phyloP scores from a whole-genome alignment of 2,113 vertebrate species.

The Aplodontia rufa region DNA sequence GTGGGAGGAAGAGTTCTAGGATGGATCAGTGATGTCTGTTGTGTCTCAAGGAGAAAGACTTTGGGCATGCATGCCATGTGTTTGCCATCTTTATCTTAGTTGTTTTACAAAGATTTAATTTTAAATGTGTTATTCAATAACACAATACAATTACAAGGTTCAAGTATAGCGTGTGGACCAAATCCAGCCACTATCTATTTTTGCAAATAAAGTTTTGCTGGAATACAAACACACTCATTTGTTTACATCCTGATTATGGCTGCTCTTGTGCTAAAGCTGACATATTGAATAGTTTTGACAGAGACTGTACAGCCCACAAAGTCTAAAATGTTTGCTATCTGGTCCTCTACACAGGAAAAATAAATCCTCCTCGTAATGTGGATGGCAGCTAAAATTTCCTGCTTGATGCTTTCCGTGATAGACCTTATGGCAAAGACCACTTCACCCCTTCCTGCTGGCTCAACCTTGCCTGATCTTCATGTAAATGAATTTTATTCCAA shows the following conservation, averaged over 20 bases:
- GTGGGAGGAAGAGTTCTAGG: neutral
- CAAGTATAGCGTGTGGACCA: neutral
- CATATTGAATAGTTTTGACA: neutral
- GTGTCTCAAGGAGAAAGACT: neutral
- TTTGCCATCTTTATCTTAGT: neutral
- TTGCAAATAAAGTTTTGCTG: slow-evolving; percentile 47
- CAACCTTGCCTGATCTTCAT: neutral
- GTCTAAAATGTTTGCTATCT: neutral
- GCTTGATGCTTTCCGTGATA: neutral
- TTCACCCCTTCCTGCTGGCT: neutral
- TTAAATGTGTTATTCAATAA: slow-evolving; percentile 17
- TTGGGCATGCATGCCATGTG: neutral
- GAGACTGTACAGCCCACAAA: neutral
- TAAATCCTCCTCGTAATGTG: neutral
- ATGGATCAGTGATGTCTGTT: neutral
- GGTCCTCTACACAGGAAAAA: neutral
- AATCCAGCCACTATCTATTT: neutral
- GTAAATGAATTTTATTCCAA: neutral
- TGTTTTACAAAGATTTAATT: neutral
- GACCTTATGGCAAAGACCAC: neutral
- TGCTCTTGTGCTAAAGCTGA: neutral
- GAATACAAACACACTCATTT: neutral
- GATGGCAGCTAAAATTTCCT: neutral
- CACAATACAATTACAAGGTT: neutral
- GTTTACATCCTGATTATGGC: neutral